Conservation (phyloP, 2,113 vertebrate species). For the Opisthocomus hoazin region DNA sequence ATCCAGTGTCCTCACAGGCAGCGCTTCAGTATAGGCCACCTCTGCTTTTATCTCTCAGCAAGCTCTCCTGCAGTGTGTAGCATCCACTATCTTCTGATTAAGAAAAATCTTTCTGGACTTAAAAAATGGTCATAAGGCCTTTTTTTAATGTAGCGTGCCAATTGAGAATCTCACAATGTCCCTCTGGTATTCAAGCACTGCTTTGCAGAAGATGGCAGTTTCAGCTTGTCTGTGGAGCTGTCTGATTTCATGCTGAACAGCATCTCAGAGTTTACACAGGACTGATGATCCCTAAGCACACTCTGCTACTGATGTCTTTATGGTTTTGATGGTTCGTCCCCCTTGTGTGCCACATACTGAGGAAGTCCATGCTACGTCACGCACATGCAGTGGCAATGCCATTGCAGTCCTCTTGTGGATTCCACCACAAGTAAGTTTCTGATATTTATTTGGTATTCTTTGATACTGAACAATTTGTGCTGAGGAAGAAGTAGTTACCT, state of each 20-base stretch:
- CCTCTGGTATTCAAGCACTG: neutral
- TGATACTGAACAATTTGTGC: fast-evolving
- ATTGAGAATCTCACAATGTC: neutral
- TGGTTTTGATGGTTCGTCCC: neutral
- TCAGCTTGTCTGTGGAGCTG: neutral
- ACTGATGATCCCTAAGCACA: neutral
- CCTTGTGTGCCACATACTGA: neutral
- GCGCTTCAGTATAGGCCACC: neutral
- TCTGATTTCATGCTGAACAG: neutral
- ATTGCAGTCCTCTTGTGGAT: neutral
- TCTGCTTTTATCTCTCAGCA: neutral
- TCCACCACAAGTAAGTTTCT: neutral
- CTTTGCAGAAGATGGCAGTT: neutral
- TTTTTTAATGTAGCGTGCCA: neutral
- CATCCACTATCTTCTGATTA: neutral
- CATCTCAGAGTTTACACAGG: neutral
- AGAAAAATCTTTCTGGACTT: neutral
- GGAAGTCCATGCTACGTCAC: neutral
- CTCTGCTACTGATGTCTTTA: neutral
- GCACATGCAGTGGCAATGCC: neutral
- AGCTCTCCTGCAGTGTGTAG: neutral
- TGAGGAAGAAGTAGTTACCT: neutral
- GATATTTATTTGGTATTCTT: neutral
- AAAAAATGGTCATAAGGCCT: neutral
- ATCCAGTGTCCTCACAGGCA: neutral